Evolutionary conservation across 2,888 invertebrate species (phyloP), one percentile per base, ranked within the genome.

Genomic region (Stenoptilia bipunctidactyla): DNA sequence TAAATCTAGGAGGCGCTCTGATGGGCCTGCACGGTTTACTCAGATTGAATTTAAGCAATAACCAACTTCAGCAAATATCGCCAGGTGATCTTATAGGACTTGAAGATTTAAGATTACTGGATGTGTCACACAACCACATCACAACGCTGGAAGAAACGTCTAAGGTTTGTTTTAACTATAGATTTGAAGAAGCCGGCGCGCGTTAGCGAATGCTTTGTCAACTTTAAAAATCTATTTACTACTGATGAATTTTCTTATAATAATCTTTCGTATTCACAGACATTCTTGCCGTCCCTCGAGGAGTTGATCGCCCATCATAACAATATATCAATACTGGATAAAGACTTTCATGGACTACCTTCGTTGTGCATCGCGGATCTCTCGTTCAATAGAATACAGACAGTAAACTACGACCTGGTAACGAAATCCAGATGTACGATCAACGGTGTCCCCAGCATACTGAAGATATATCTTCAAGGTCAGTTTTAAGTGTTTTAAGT

Each of bases 391-490:
- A 86, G 88, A 56, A 93, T 94, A 47, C 85, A 87, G 39, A 85
- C 88, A 5, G 84, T 94, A 15, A 90, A 91, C 40, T 86, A 88
- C 39, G 92, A 93, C 56, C 79, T 94, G 36, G 92, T 92, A 1
- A 88, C 91, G 15, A 92, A 93, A 63, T 93, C 93, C 1, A 87
- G 90, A 52, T 94, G 94, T 66, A 90, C 88, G 45, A 89, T 92
- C 44, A 91, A 92, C 58, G 92, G 92, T 40, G 91, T 93, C n/a
- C 89, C 90, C 50, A 90, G 90, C 48, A 88, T 88, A 40, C 70
- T 92, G 59, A 92, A 92, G 72, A 90, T 94, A 58, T 89, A 91
- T 67, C 85, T 94, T 51, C 90, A 93, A 88, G 92, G 94, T 94
- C 76, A 68, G 76, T 72, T 43, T 40, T 30, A 30, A 20, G 3